Base-by-base conservation (phyloP, 2,888 invertebrate species). In the Branchinecta sandiegonensis region DNA sequence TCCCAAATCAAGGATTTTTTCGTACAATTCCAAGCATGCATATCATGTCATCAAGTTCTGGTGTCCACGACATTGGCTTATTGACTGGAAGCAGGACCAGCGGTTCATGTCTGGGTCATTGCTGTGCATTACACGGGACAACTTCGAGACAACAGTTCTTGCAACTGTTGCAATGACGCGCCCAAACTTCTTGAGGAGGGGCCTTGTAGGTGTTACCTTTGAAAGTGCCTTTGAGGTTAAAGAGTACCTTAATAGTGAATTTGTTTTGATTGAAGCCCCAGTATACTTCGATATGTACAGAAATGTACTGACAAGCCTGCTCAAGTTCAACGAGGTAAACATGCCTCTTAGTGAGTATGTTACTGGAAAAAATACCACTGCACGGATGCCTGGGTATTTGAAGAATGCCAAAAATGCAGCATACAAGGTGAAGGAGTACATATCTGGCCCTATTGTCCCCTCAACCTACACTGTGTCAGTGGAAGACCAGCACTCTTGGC, bases 241-340 rank as follows among this genome's bases (percentile, higher is more conserved):
- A 46, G 67, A 70, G 14, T 68, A 70, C 46, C 46, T 37, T 37
- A 75, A 77, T 0, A 76, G 79, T 70, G 71, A 77, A 0, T 83
- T 82, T 70, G 74, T 83, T 0, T 87, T 90, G 87, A 82, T 88
- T 3, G 89, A 90, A 76, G 86, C 88, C 67, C 85, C 84, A 67
- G 85, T 87, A 0, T 92, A 86, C 76, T 90, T 90, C 75, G 90
- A 90, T 74, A 88, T 90, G 0, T 91, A 90, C 75, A 81, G 85
- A 71, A 85, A 87, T 74, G 87, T 89, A 0, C 78, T 89, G 68
- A 82, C 81, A 72, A 87, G 85, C 13, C 75, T 92, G 46, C 83
- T 87, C 74, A 77, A 77, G 1, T 81, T 85, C 67, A 77, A 78
- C 63, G 74, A 79, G 46, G 78, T 81, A 8, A 79, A 81, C 46